These are phyloP conservation scores for Psophia crepitans DNA, from an alignment of 2,113 vertebrate species.

Conservation along the genomic window DNA sequence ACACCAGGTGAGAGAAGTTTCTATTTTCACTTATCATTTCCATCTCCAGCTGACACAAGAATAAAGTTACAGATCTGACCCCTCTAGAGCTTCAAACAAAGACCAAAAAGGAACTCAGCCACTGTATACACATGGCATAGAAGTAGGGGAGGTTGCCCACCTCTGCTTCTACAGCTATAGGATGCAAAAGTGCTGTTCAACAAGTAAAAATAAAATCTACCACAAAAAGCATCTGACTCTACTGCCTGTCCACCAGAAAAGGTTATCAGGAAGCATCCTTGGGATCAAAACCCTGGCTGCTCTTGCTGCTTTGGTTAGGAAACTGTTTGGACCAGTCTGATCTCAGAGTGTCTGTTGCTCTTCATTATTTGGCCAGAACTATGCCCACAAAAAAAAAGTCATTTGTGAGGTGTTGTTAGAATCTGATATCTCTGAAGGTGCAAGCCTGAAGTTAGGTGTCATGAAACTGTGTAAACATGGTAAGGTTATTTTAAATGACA, in stretches of 20 bases:
- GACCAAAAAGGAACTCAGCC: neutral
- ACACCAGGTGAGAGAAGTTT: rapidly evolving
- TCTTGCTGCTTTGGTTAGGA: neutral
- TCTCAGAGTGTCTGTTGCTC: neutral
- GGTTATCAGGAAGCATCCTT: neutral
- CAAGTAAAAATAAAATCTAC: neutral
- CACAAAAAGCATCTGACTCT: neutral
- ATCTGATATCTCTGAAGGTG: neutral
- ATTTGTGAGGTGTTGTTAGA: neutral
- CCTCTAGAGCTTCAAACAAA: neutral
- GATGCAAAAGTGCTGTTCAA: neutral
- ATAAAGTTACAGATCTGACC: neutral
- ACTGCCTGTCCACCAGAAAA: neutral
- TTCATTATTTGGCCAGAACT: neutral
- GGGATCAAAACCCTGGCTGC: neutral
- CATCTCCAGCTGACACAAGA: neutral
- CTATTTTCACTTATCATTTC: neutral
- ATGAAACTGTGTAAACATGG: neutral
- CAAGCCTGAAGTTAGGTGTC: neutral
- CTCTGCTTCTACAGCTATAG: neutral
- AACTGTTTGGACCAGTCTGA: neutral
- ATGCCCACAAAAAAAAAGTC: neutral
- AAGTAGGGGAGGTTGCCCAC: neutral
- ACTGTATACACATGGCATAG: neutral
- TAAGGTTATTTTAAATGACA: neutral